Evolutionary conservation across 2,113 vertebrate species (phyloP).

Genomic region (Mormyrus iriodes): DNA sequence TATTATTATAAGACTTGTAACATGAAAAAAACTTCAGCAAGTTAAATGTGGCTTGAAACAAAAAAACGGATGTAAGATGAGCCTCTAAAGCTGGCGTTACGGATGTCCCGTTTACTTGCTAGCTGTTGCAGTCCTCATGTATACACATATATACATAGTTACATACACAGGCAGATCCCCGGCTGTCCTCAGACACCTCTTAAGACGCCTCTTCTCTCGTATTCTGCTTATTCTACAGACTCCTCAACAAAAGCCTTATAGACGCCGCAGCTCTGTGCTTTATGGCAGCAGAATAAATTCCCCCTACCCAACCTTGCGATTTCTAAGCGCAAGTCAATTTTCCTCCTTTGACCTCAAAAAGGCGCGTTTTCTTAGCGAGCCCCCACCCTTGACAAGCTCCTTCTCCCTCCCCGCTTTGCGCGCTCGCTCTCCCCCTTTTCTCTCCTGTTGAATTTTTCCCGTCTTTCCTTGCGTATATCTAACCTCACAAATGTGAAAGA

Average conservation of each 20-base stretch:
- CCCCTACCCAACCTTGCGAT: background rate
- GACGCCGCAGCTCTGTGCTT: background rate
- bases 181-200: background rate
- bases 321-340: constrained; percentile 13
- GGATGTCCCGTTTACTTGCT: background rate
- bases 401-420: constrained; percentile 1
- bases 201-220: background rate
- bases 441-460: background rate
- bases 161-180: background rate
- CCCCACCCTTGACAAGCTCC: background rate
- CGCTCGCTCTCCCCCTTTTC: background rate
- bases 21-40: background rate
- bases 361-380: constrained; percentile 8
- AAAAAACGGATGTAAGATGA: background rate
- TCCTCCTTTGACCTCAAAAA: constrained; percentile 16
- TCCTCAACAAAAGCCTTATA: constrained; percentile 6
- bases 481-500: constrained; percentile 9
- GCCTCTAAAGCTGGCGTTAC: background rate
- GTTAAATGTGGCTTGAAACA: background rate
- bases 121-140: background rate
- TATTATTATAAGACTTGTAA: background rate
- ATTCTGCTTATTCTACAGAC: constrained; percentile 5
- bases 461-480: constrained; percentile 1
- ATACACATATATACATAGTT: background rate
- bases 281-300: constrained; percentile 13